Evolutionary conservation across 2,888 invertebrate species (phyloP).

Genomic region (Margaritifera margaritifera): DNA sequence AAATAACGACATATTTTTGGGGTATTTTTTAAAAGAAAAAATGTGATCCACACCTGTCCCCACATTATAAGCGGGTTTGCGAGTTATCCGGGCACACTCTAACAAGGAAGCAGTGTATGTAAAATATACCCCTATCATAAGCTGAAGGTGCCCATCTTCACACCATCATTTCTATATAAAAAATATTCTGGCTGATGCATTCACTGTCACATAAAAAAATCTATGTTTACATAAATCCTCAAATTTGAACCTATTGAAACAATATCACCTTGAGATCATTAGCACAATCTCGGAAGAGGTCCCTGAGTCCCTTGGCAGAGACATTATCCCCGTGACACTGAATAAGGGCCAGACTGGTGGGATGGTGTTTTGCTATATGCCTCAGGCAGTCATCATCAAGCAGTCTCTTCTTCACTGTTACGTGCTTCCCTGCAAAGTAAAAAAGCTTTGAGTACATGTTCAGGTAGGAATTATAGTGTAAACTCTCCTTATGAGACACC

Average conservation of each 20-base stretch:
- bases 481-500: neutral
- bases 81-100: too few species aligned
- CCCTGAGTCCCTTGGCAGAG: slow-evolving; percentile 59
- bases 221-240: neutral
- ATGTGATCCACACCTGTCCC: too few species aligned
- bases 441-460: neutral
- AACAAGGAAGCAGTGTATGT: too few species aligned
- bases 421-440: slow-evolving; percentile 59
- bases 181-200: neutral
- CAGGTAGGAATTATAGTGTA: neutral
- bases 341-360: slow-evolving; percentile 62
- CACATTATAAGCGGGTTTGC: too few species aligned
- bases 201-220: neutral
- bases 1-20: too few species aligned
- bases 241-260: neutral
- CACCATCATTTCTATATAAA: too few species aligned
- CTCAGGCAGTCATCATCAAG: slow-evolving; percentile 57
- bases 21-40: too few species aligned
- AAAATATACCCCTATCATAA: too few species aligned
- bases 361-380: slow-evolving; percentile 62
- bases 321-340: slow-evolving; percentile 68
- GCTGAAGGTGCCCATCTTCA: too few species aligned
- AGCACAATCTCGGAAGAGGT: slow-evolving; percentile 63
- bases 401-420: slow-evolving; percentile 59
- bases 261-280: slow-evolving; percentile 52